Conservation (phyloP, 64 coral and sea anemone species). For the Trachythela sp. region DNA sequence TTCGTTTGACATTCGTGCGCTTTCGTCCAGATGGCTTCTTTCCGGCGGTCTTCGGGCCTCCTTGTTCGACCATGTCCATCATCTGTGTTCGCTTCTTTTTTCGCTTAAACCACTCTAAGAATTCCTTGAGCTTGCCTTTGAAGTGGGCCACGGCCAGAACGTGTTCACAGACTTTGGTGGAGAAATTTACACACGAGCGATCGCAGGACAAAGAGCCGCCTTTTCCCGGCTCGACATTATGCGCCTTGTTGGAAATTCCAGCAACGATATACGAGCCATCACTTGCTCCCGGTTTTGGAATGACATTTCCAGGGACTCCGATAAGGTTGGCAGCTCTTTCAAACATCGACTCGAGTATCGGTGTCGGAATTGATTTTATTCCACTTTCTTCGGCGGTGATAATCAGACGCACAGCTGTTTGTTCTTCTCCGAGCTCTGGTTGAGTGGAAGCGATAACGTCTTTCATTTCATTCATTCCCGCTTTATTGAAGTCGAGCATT, state of each 20-base stretch:
- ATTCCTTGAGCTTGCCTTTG: conserved; percentile 17
- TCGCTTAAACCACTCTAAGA: conserved; percentile 34
- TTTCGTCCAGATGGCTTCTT: conserved; percentile 37
- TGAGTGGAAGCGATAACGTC: neutral
- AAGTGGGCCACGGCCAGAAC: conserved; percentile 43
- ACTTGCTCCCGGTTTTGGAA: neutral
- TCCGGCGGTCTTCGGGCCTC: conserved; percentile 31
- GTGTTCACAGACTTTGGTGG: conserved; percentile 46
- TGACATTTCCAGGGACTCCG: neutral
- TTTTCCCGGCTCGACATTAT: conserved; percentile 47
- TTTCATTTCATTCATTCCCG: neutral
- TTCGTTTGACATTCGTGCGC: conserved; percentile 31
- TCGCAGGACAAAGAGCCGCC: conserved; percentile 37
- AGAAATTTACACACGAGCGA: conserved; percentile 37
- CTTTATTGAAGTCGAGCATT: neutral
- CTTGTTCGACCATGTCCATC: conserved; percentile 34
- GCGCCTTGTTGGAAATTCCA: neutral
- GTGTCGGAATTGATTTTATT: neutral
- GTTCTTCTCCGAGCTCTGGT: neutral
- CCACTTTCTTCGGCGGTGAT: neutral
- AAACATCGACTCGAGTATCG: neutral
- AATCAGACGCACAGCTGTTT: neutral
- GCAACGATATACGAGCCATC: neutral
- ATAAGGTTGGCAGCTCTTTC: neutral
- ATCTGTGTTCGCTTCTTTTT: conserved; percentile 28